Conservation (phyloP, 2,797 vertebrate genomes). For the Chrysolophus pictus region DNA sequence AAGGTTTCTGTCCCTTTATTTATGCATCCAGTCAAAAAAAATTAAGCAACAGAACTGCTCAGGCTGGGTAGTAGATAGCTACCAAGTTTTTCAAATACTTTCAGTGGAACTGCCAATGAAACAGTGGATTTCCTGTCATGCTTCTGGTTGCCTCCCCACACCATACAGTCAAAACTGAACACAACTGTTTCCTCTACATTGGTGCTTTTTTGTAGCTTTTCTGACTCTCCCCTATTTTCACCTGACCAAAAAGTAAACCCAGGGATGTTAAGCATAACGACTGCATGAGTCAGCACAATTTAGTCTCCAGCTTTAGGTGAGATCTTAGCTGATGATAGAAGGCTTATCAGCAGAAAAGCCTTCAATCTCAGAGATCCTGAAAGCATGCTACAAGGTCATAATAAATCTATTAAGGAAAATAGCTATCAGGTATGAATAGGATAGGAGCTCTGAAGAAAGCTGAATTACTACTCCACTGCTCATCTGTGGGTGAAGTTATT, state of each 20-base stretch:
- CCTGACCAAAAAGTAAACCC: constrained; percentile 2
- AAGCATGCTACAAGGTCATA: background rate
- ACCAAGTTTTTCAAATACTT: background rate
- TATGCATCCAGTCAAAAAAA: background rate
- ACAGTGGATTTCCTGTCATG: rapidly evolving
- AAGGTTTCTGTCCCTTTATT: background rate
- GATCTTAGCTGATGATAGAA: background rate
- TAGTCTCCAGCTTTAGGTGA: background rate
- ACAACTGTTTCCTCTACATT: background rate
- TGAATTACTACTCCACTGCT: background rate
- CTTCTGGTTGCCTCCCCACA: background rate
- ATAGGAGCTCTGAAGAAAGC: background rate
- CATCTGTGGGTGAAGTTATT: background rate
- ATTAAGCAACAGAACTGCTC: background rate
- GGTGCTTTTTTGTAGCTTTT: background rate
- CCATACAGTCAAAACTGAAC: background rate
- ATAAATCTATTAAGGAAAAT: background rate
- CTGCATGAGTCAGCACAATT: background rate
- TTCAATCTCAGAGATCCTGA: background rate
- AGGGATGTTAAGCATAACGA: rapidly evolving
- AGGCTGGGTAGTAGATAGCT: background rate
- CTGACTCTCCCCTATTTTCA: background rate
- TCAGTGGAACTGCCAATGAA: background rate
- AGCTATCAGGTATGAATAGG: background rate
- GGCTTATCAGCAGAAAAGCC: background rate